Evolutionary conservation across 2,888 invertebrate genomes (phyloP), one percentile per base, ranked within the genome.

Genomic region (Cactoblastis cactorum): DNA sequence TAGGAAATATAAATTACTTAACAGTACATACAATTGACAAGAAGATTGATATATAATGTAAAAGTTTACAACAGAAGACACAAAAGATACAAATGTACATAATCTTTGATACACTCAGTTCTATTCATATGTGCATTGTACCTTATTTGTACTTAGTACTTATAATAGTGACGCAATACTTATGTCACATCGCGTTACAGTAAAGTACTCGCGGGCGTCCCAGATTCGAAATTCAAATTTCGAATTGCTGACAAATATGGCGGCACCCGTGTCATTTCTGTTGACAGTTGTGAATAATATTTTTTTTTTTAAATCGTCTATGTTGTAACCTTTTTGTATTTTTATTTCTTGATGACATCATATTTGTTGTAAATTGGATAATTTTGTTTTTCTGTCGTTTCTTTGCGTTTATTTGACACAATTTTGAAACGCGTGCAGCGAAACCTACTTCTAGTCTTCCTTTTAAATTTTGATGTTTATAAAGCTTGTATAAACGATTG

Each of bases 221-320:
- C 28, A 54, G 45, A 55, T 54, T 39, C 50, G n/a, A 53, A 53
- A 52, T 53, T 49, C 45, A 53, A 53, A 52, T 47, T 53, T 49
- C 45, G 52, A 53, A 52, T 47, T 51, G 51, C 34, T 14, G 12
- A 49, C 49, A 22, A 49, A 49, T 41, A 49, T 33, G 39, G 32
- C 14, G 32, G 22, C 28, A 33, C 3, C 38, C 41, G 34, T 41
- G 41, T 41, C 41, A 49, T 19, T 41, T 32, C 39, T 39, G 38
- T 28, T 49, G 39, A 32, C 41, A 39, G 41, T 14, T 19, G 14
- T 33, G 49, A 49, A n/a, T n/a, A n/a, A n/a, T n/a, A n/a, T n/a
- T 49, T 49, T 38, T 17, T 37, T 32, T 33, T 41, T 19, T 41
- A 8, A 41, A 33, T 41, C n/a, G n/a, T 9, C 8, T 34, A 22